Base-by-base conservation (phyloP, 35 echinoderm and acorn worm genomes). In the Patiria miniata region DNA sequence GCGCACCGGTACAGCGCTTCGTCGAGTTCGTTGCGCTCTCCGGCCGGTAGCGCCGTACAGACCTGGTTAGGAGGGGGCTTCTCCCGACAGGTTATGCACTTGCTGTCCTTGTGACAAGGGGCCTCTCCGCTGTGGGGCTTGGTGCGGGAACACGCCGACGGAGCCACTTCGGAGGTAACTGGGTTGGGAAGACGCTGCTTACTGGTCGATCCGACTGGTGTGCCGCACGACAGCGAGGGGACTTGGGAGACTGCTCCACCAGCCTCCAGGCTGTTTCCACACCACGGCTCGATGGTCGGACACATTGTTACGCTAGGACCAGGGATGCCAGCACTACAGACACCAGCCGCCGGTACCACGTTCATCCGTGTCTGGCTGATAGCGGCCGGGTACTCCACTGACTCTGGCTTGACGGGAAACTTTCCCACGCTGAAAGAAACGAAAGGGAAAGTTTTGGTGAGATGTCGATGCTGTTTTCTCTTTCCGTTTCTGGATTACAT, bases 41-140 rank as follows among this genome's bases (percentile, higher is more conserved):
- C 61, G 38, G 33, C 34, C 1, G 87, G 80, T 22, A 90, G 16
- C 21, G 65, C 68, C 8, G 88, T 82, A 38, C 88, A 90, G 8
- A 82, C 54, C 40, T 78, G 88, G 36, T 90, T 90, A 18, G 88
- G 88, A 19, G 88, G 88, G 17, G 88, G 88, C 8, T 34, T 73
- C 54, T 73, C 65, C 0, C 65, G 65, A 23, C 65, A 73, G 34
- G 65, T 73, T 18, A 73, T 26, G 29, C 65, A 73, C 65, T 73
- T 73, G 65, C 29, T 73, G 65, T 73, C 65, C 26, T 9, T 73
- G 26, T 30, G 65, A 7, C 65, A 73, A 36, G 65, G 8, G 26
- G 19, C 34, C 65, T 73, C 65, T 15, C 65, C 65, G 14, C 65
- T 73, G 65, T 73, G 61, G 32, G n/a, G 26, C 65, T 30, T 47